Evolutionary conservation across 2,888 invertebrate species (phyloP).

Genomic region (Plagodis pulveraria): DNA sequence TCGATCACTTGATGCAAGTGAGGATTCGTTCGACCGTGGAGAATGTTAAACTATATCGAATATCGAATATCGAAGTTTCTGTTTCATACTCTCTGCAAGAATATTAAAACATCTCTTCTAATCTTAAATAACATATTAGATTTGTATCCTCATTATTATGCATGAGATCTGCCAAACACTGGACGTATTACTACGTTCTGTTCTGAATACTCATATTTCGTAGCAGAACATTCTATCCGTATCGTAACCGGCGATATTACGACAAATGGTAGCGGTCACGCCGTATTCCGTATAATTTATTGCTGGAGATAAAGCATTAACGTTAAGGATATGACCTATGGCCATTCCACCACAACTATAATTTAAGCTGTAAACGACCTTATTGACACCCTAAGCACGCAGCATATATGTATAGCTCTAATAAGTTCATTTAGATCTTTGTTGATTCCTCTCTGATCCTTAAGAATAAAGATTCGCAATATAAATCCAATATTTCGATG

Average conservation of each 20-base stretch:
- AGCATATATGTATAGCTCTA: conserved; percentile 47
- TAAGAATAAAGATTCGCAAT: conserved; percentile 12
- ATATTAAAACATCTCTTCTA: too few species aligned
- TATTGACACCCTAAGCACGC: conserved; percentile 53
- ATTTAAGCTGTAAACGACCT: conserved; percentile 55
- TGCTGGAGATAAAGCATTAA: conserved; percentile 59
- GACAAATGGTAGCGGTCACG: conserved; percentile 52
- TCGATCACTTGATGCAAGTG: too few species aligned
- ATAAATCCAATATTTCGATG: conserved; percentile 22
- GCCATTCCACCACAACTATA: conserved; percentile 50
- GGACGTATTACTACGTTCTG: background rate
- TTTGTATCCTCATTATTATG: too few species aligned
- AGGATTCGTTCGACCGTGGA: too few species aligned
- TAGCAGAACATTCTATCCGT: conserved; percentile 19
- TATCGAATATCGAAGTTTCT: too few species aligned
- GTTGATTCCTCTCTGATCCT: conserved; percentile 9
- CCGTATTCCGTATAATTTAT: conserved; percentile 52
- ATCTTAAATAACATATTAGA: too few species aligned
- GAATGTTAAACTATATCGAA: too few species aligned
- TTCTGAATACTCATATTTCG: background rate
- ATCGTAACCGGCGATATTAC: conserved; percentile 45
- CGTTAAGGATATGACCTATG: conserved; percentile 62
- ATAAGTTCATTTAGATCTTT: conserved; percentile 29
- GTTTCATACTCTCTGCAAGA: too few species aligned
- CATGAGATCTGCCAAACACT: background rate